Conservation (phyloP, 2,113 vertebrate species). For the Oryzias melastigma region DNA sequence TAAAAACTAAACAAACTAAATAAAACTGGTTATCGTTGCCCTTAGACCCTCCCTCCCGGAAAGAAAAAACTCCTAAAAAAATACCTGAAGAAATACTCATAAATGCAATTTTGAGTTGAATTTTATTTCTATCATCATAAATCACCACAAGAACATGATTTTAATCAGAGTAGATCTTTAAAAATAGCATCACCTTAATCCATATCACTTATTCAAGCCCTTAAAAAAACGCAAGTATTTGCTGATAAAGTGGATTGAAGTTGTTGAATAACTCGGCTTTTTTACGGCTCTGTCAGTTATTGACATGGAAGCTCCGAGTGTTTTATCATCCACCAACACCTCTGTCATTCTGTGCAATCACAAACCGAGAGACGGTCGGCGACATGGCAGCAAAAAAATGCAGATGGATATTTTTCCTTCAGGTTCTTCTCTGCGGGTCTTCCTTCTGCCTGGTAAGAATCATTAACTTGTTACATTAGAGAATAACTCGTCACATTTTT, state of each 20-base stretch:
- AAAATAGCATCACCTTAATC: neutral
- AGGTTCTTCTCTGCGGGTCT: constrained; percentile 40
- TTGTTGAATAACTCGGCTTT: constrained; percentile 25
- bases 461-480: neutral
- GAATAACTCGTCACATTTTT: no score
- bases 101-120: no score
- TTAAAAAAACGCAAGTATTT: constrained; percentile 18
- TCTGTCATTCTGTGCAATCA: neutral
- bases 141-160: no score
- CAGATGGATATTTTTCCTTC: constrained; percentile 9
- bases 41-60: no score
- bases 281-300: constrained; percentile 60
- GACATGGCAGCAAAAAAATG: constrained; percentile 30
- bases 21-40: no score
- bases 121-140: no score
- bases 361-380: neutral
- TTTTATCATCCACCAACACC: constrained; percentile 6
- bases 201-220: neutral
- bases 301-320: constrained; percentile 18
- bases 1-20: no score
- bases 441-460: constrained; percentile 63
- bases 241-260: constrained; percentile 10
- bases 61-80: no score
- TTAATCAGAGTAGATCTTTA: no score
- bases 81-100: no score